Percentiles rank a stretch among this genome's conserved stretches.
phyloP scores from a whole-genome alignment of 2,888 invertebrate species.

The Ferrisia virgata region DNA sequence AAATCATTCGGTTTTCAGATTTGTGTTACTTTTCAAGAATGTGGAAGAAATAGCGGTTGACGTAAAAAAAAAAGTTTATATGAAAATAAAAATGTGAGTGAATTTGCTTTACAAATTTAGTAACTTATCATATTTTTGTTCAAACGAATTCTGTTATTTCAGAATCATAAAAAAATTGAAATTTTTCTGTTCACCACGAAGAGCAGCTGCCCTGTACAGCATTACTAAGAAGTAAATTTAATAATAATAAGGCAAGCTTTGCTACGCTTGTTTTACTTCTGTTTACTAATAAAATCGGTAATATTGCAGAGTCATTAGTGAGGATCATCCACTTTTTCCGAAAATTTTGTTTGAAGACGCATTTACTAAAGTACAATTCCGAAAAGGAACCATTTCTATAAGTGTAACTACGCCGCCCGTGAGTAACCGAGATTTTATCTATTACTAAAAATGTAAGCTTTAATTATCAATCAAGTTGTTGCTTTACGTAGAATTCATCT shows the following conservation, averaged over 20 bases:
- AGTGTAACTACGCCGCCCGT: background rate
- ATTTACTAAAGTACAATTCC: background rate
- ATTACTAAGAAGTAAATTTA: background rate
- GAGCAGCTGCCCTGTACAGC: background rate
- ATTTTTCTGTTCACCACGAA: background rate
- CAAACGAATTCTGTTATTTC: background rate
- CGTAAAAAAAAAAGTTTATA: background rate
- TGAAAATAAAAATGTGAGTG: background rate
- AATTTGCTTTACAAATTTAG: too few relatives aligned
- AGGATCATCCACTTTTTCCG: background rate
- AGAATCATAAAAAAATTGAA: background rate
- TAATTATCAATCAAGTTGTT: too few relatives aligned
- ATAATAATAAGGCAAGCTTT: background rate
- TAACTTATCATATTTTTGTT: background rate
- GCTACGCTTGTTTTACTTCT: too few relatives aligned
- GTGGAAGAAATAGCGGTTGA: background rate
- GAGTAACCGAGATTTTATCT: too few relatives aligned
- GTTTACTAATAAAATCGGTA: too few relatives aligned
- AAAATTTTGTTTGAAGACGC: background rate
- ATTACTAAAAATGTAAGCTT: too few relatives aligned
- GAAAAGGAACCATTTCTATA: background rate
- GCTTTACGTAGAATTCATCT: too few relatives aligned
- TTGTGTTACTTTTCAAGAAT: background rate
- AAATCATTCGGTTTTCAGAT: background rate
- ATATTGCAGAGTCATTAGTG: too few relatives aligned